Base-by-base conservation (phyloP, 2,113 vertebrate species). In the Ictidomys tridecemlineatus region DNA sequence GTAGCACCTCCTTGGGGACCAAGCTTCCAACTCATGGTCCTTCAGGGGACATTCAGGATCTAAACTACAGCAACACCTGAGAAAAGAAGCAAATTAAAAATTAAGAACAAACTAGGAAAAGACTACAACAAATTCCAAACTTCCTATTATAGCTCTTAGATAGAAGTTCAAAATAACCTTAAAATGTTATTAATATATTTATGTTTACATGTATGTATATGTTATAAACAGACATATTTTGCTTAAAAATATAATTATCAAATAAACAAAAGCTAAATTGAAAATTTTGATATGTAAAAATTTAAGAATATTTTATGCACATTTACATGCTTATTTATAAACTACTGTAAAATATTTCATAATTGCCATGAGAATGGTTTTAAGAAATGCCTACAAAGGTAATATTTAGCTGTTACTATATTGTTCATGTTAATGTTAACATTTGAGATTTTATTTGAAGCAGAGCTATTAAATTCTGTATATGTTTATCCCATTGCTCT, bases 271-370 rank as follows among this genome's bases (percentile, higher is more conserved):
- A 48, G 7, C 56, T 26, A 79, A 94, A 69, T 76, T n/a, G 24
- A 48, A 93, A 83, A 65, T 85, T 61, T 84, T 69, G 22, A 65
- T 58, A 85, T 37, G 8, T 69, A 72, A 89, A 86, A 82, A 28
- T 53, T 85, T 79, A 95, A 56, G 22, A 93, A 89, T 85, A 78
- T 78, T 80, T 58, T 87, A 70, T 83, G 85, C 93, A 73, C 58
- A 5, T 5, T 82, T 86, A 67, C 4, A 70, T 37, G 6, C 0
- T 37, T 77, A 94, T 86, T 12, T 92, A 53, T 69, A 86, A 87
- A 83, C 11, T 58, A 93, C 5, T 34, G 1, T 45, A 93, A 65
- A 78, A 26, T 32, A 89, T 83, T 84, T 93, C 11, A 37, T 83
- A 73, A 94, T 72, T 37, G 32, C 22, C 37, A n/a, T 73, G 18